Conservation (phyloP, 2,888 invertebrate species). For the Ormyrus rosae region DNA sequence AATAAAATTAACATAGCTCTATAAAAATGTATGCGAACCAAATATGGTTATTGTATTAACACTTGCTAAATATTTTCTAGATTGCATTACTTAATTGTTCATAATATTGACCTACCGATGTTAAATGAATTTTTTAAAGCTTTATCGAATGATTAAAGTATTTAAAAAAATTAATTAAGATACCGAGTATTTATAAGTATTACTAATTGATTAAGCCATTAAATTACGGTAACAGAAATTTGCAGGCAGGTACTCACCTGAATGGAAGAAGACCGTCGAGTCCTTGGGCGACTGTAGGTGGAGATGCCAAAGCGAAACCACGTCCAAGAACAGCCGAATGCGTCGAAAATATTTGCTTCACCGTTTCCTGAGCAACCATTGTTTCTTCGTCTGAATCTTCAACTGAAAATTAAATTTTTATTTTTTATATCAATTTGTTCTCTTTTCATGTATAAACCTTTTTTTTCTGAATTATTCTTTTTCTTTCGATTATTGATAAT, state of each 20-base stretch:
- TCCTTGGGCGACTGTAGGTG: conserved; percentile 92
- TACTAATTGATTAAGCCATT: too few species aligned
- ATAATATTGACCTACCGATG: too few species aligned
- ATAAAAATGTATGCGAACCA: conserved; percentile 16
- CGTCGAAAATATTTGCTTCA: conserved; percentile 75
- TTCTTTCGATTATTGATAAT: not conserved
- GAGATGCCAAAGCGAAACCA: conserved; percentile 91
- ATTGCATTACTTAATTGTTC: too few species aligned
- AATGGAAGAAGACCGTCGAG: conserved; percentile 91
- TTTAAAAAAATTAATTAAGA: too few species aligned
- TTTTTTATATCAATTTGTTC: too few species aligned
- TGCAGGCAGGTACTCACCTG: conserved; percentile 80
- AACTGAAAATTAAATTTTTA: conserved; percentile 60
- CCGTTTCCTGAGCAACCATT: conserved; percentile 82
- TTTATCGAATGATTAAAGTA: too few species aligned
- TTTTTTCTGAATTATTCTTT: not conserved
- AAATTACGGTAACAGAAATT: not conserved
- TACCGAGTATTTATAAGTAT: too few species aligned
- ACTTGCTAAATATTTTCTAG: too few species aligned
- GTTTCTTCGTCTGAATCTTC: conserved; percentile 85
- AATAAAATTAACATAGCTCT: conserved; percentile 22
- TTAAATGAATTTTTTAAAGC: too few species aligned
- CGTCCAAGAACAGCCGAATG: conserved; percentile 89
- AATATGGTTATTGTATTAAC: not conserved
- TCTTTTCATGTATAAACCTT: not conserved